phyloP scores from a whole-genome alignment of 2,888 invertebrate species.

The Parnassius glacialis region DNA sequence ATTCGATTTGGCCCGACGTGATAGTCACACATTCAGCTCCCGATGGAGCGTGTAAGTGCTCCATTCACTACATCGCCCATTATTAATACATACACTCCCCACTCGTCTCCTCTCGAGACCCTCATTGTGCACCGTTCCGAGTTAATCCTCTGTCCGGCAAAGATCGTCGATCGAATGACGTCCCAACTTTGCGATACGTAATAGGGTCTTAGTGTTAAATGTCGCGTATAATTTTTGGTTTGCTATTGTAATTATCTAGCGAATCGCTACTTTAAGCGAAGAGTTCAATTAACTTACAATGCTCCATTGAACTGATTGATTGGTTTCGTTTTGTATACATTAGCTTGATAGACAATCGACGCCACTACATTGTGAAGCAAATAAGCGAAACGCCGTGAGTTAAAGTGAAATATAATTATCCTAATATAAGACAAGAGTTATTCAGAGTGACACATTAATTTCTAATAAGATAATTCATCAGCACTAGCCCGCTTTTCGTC shows the following conservation, averaged over 20 bases:
- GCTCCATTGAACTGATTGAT: conserved; percentile 72
- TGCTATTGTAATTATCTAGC: conserved; percentile 78
- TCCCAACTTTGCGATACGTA: conserved; percentile 72
- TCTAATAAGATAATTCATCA: too few species aligned
- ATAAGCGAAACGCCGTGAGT: conserved; percentile 57
- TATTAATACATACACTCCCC: conserved; percentile 76
- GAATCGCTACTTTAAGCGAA: conserved; percentile 64
- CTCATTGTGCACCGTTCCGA: conserved; percentile 69
- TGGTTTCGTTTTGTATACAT: conserved; percentile 68
- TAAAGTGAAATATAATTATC: conserved; percentile 18
- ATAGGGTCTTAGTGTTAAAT: conserved; percentile 74
- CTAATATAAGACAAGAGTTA: too few species aligned
- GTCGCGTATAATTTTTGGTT: conserved; percentile 78
- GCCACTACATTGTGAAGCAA: conserved; percentile 53
- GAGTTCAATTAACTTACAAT: conserved; percentile 75
- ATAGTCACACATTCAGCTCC: conserved; percentile 77
- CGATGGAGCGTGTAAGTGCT: conserved; percentile 76
- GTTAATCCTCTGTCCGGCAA: conserved; percentile 73
- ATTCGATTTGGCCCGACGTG: conserved; percentile 76
- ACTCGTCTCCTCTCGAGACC: conserved; percentile 64
- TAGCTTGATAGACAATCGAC: conserved; percentile 61
- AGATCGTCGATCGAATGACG: conserved; percentile 69
- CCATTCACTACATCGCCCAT: conserved; percentile 74
- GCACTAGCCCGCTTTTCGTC: too few species aligned
- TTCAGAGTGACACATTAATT: too few species aligned